phyloP scores from a whole-genome alignment of 1,140 invertebrate species.

The Diploscapter pachys region DNA sequence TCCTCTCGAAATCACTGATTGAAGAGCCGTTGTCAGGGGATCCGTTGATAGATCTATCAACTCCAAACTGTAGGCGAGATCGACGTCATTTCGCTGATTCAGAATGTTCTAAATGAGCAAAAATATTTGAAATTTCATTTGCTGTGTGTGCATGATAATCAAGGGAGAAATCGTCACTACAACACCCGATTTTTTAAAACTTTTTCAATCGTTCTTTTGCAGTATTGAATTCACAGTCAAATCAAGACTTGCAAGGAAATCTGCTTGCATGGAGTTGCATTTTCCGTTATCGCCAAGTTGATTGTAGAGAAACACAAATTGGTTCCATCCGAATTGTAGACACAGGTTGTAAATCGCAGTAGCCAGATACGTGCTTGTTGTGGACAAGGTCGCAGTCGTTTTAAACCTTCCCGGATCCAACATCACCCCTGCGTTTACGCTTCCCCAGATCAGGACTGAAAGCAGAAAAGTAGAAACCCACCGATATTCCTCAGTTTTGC shows the following conservation, averaged over 20 bases:
- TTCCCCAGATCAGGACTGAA: no score
- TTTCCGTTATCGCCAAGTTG: constrained; percentile 9
- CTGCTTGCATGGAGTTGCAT: constrained; percentile 10
- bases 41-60: constrained; percentile 8
- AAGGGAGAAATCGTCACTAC: no score
- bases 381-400: background rate
- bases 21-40: constrained; percentile 2
- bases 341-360: background rate
- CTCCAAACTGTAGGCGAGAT: constrained; percentile 7
- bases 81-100: background rate
- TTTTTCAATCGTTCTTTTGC: no score
- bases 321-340: constrained; percentile 4
- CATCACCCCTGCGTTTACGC: no score
- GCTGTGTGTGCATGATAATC: no score
- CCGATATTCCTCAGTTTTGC: constrained; percentile 2
- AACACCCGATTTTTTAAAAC: no score
- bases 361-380: background rate
- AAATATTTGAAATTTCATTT: no score
- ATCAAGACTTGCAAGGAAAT: background rate
- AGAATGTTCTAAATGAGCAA: constrained; percentile 1
- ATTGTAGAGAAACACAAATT: constrained; percentile 14
- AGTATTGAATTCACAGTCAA: no score
- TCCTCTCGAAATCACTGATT: constrained; percentile 2
- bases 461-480: background rate
- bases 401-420: no score